Base-by-base conservation (phyloP, 2,888 invertebrate genomes). In the Lapara coniferarum region DNA sequence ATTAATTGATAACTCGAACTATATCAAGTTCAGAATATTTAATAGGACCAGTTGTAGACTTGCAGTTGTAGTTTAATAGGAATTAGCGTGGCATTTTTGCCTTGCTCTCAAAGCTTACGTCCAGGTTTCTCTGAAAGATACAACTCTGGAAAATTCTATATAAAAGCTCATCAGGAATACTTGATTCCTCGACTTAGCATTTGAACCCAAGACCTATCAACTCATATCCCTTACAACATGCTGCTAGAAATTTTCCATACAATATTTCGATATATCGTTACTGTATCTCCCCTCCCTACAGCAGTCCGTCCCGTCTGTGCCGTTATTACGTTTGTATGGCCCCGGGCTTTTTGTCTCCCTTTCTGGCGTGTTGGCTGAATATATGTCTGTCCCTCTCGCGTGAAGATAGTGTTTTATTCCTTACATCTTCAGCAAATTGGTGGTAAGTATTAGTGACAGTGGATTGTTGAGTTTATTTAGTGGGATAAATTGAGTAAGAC, bases 291-390 rank as follows among this genome's bases (percentile, higher is more conserved):
- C 66, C 30, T 52, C 14, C 14, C 14, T 52, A 10, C 30, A 66
- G 16, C 30, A 25, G 19, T 52, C 52, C 53, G 19, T 19, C 19
- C 44, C 30, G 25, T 68, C 52, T 49, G 52, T 44, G 37, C 44
- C 77, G 82, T 86, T 88, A 89, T 88, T 88, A 82, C 84, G 75
- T 79, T 84, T 82, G 77, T 78, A 78, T 75, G 75, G 82, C 87
- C 84, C 71, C 77, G 70, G 81, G 88, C 86, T 63, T 78, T 80
- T 70, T 10, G 6, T 69, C 69, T 74, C 72, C 75, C 76, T 76
- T 76, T 71, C 76, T 72, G 70, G 72, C 79, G 70, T 74, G 67
- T 70, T 63, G 46, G 12, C n/a, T 46, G 16, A 59, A 12, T 16
- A 16, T 59, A 16, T 19, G 10, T 5, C 46, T 12, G 12, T 59